These are phyloP conservation scores for Stenotaenia linearis DNA, from an alignment of 2,888 invertebrate genomes.

Conservation along the genomic window DNA sequence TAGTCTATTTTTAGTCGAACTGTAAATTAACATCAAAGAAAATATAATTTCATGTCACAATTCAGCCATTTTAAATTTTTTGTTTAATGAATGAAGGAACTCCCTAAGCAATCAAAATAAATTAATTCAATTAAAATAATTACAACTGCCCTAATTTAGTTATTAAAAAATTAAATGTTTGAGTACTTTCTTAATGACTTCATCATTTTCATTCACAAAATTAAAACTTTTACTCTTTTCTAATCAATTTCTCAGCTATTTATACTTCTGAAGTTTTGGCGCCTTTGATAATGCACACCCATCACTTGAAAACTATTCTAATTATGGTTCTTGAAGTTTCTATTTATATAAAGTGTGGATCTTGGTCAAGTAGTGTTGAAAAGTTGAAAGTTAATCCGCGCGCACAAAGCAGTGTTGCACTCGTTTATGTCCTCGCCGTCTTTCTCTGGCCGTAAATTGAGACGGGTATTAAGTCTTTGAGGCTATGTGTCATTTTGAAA, in stretches of 20 bases:
- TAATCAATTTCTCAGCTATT: too few species aligned
- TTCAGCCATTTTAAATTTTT: too few species aligned
- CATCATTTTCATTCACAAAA: too few species aligned
- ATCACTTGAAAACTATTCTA: neutral
- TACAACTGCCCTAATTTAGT: too few species aligned
- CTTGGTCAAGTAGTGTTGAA: neutral
- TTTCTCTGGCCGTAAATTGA: neutral
- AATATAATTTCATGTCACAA: too few species aligned
- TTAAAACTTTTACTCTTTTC: too few species aligned
- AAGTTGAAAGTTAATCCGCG: neutral
- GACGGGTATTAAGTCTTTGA: slow-evolving; percentile 14
- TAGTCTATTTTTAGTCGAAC: neutral
- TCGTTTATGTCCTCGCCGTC: neutral
- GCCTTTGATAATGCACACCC: neutral
- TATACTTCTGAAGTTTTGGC: neutral
- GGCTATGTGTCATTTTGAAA: neutral
- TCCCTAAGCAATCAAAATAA: too few species aligned
- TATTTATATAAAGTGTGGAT: neutral
- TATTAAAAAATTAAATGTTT: too few species aligned
- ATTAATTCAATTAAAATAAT: too few species aligned
- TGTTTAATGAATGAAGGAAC: too few species aligned
- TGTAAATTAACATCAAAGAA: too few species aligned
- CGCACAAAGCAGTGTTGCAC: neutral
- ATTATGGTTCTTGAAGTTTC: neutral
- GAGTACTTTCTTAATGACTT: too few species aligned